Evolutionary conservation across 53 echinoderm and acorn worm species (phyloP), one percentile per base, ranked within the genome.

Genomic region (Antedon mediterranea): DNA sequence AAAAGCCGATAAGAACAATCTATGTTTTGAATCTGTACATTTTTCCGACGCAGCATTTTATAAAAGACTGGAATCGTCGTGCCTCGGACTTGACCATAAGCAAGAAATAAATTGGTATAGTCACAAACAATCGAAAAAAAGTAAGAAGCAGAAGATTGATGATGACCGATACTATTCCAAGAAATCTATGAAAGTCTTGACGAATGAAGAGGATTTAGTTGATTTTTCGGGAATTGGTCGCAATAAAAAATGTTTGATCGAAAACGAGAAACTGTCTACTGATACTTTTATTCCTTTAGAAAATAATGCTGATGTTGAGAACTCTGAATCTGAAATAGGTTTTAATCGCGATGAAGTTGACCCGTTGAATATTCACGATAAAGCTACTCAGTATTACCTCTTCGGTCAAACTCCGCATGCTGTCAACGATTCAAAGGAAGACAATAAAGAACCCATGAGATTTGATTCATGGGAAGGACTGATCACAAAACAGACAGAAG

Each of bases 1-100:
- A 6, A 91, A 89, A 79, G 32, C 83, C 29, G 88, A 95, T 79
- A 79, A 72, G 72, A 89, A 89, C 82, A 95, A 95, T 31, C 84
- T 95, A 6, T 85, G 91, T 76, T 91, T 95, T 79, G 87, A 92
- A 42, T 81, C 86, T 31, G 82, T 95, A 3, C 79, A 95, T 82
- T 87, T 85, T 78, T 89, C 83, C 7, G 88, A 95, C 83, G 82
- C 80, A 3, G 95, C 91, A 26, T 85, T 87, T 32, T 95, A 95
- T 78, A 73, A 32, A 71, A 71, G 89, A 30, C 87, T 87, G 29
- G 91, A 91, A 28, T 79, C 84, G 41, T 87, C 88, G 6, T 95
- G 91, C 44, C 87, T 95, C 44, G 95, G 95, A 26, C 83, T 89
- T 0, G 43, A 85, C 43, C 32, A 34, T 8, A 83, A 34, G 43